Base-by-base conservation (phyloP, 2,888 invertebrate species). In the Troglohyphantes excavatus region DNA sequence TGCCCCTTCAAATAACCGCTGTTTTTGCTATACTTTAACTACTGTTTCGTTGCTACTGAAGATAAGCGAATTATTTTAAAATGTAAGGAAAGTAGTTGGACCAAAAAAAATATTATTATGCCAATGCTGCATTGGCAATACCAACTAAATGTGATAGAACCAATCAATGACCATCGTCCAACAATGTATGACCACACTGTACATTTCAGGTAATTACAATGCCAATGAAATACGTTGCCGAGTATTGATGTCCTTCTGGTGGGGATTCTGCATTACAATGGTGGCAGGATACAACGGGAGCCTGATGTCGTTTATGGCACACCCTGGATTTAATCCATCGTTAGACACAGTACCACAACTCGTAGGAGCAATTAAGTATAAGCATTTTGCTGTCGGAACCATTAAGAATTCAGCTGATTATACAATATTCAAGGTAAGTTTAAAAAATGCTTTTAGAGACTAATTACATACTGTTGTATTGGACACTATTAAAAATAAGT, bases 221-320 rank as follows among this genome's bases (percentile, higher is more conserved):
- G 65, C 90, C 0, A 19, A 27, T 3, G 72, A 79, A 6, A 46
- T 67, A 0, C 70, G 86, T 0, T 85, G 90, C 29, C 26, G 90
- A 59, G 59, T 91, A 11, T 39, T 91, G 27, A 86, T 90, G 67
- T 27, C 86, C 0, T 84, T 83, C 23, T 90, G 91, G 91, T 91
- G 89, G 90, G 33, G 46, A 17, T 89, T 82, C 27, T 81, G 79
- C 13, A 70, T 90, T 2, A 90, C 86, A 13, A 59, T 91, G 6
- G 81, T 85, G 3, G 79, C 90, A 19, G 89, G 82, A 9, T 91
- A 90, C 76, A 89, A 83, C 13, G 91, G 90, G 2, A 76, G 75
- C 43, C 53, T 91, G 3, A 86, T 90, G 82, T 91, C 91, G 1
- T 91, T 90, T 59, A 82, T 90, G 81, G 88, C 91, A 1, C 79